Evolutionary conservation across 1,140 invertebrate species (phyloP), one percentile per base, ranked within the genome.

Genomic region (Phocides pigmalion): DNA sequence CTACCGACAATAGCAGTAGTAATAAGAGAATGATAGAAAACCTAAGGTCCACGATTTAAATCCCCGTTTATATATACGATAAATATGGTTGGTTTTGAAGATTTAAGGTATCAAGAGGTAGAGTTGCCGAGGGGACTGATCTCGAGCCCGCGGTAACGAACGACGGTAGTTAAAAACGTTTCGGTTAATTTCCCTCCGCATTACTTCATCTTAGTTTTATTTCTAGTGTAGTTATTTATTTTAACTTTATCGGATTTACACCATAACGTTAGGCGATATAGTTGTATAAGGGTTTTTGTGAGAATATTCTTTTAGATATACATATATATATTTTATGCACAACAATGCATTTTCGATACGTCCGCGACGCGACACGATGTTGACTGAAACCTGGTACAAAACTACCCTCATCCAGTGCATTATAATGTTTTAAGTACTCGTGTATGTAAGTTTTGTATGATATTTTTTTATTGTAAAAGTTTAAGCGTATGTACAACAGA

Each of bases 341-440:
- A 90, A 88, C 70, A 79, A 81, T 79, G 87, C 84, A 87, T 89
- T 87, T 59, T 89, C 65, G 61, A 79, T 70, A 74, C 69, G 80
- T 80, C 82, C 79, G 66, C 64, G 59, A 54, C 46, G 50, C 68
- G 72, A 70, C 66, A 50, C 59, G 59, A 63, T 62, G 61, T 70
- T 70, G 83, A 87, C 80, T 89, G 84, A 86, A 77, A 81, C 70
- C 84, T 83, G 84, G 82, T 88, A 87, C 83, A 87, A 85, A 87
- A 79, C 73, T 84, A 84, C 74, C 82, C 76, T 84, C 78, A 81
- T 74, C 70, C 81, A 87, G 82, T 85, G 81, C 83, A 82, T 81
- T 90, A 79, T 82, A 79, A 69, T 81, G 64, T 62, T 82, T 87
- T 86, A 82, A 83, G 79, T 81, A 78, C 74, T 71, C 65, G 62